Evolutionary conservation across 2,797 vertebrate species (phyloP), one percentile per base, ranked within the genome.

Genomic region (Anabas testudineus): DNA sequence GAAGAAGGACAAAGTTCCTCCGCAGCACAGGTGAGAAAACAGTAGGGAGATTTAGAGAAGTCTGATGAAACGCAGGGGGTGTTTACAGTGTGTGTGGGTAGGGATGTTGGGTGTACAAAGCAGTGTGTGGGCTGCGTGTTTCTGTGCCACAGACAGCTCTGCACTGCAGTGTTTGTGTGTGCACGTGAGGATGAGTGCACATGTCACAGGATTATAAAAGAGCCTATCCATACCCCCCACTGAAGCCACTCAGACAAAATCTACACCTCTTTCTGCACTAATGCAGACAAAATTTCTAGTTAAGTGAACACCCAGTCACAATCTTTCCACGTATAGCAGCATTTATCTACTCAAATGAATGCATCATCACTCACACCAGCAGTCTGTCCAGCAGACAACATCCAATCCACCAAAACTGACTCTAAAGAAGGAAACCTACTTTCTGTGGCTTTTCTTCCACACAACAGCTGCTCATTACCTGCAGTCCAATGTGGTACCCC

Each of bases 131-230:
- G 66, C 52, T 67, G 70, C 32, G 21, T 67, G 76, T 80, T 83
- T 81, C 49, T 67, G 77, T 81, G 79, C 76, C 75, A 67, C n/a
- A 53, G 51, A 75, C 68, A 32, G 71, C 30, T 76, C 85, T 73
- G 76, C 84, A 81, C 73, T 79, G 77, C 68, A 80, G 79, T 76
- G 71, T 69, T 56, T 55, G 64, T 57, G 71, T 53, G 64, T 78
- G 79, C 87, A 89, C 60, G 85, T 90, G 88, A 90, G 78, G 71
- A 66, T 41, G 58, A 79, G 77, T 1, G 69, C 87, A 92, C 88
- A 85, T 90, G 88, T 78, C 61, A 53, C 74, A 63, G 65, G 87
- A 87, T 84, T 85, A 78, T n/a, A 76, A 57, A 68, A 32, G 58
- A 78, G 57, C 52, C 71, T 67, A 37, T 63, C 80, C 52, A 52